Conservation (phyloP, 2,888 invertebrate species). For the Euspilapteryx auroguttella region DNA sequence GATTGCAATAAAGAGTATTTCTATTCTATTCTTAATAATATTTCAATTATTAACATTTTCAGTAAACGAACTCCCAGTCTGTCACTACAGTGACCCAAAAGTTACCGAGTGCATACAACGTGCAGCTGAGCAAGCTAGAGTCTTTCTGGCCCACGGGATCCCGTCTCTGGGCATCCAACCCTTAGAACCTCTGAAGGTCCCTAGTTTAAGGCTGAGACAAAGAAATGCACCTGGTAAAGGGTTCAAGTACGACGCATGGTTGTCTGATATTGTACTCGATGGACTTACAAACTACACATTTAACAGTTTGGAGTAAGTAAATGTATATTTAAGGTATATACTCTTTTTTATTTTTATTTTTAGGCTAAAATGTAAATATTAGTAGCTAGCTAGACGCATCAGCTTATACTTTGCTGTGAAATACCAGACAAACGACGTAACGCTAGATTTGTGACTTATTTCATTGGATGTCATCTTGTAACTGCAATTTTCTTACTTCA, state of each 20-base stretch:
- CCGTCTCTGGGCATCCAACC: conserved; percentile 62
- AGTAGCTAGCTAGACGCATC: too few species aligned
- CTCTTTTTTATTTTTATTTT: too few species aligned
- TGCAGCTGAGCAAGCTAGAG: conserved; percentile 52
- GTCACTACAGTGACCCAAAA: conserved; percentile 60
- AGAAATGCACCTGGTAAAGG: conserved; percentile 41
- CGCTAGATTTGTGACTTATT: too few species aligned
- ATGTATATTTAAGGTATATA: not conserved
- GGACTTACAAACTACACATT: conserved; percentile 54
- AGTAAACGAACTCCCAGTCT: conserved; percentile 43
- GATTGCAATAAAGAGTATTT: too few species aligned
- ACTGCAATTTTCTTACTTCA: too few species aligned
- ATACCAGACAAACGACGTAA: not conserved
- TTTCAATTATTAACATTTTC: too few species aligned
- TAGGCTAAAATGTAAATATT: too few species aligned
- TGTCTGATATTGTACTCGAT: conserved; percentile 39
- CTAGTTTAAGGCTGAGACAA: conserved; percentile 61
- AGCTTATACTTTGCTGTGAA: too few species aligned
- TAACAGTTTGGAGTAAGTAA: conserved; percentile 49
- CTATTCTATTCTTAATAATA: too few species aligned
- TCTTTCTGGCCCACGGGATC: conserved; percentile 55
- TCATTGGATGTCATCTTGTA: too few species aligned
- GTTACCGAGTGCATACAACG: conserved; percentile 57
- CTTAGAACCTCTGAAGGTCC: conserved; percentile 60
- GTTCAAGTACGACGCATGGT: conserved; percentile 56